These are phyloP conservation scores for Drosophila helvetica DNA, from an alignment of 2,888 invertebrate genomes.

Conservation along the genomic window DNA sequence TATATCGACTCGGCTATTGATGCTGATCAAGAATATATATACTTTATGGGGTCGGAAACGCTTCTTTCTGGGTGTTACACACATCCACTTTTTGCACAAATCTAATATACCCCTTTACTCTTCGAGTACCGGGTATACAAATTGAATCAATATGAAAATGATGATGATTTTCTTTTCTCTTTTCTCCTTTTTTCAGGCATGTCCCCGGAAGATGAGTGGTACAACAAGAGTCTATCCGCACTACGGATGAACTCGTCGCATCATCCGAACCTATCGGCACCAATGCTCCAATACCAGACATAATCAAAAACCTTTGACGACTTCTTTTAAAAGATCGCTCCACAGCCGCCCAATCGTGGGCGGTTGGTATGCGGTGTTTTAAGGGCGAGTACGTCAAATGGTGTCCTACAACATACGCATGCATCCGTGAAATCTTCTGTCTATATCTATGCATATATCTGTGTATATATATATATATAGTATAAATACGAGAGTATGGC, in stretches of 20 bases:
- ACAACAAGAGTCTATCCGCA: conserved; percentile 98
- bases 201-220: conserved; percentile 98
- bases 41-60: too few species aligned
- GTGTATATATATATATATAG: conserved; percentile 40
- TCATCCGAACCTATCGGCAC: conserved; percentile 96
- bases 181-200: conserved; percentile 87
- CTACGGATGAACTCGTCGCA: conserved; percentile 98
- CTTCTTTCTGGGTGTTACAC: too few species aligned
- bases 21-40: too few species aligned
- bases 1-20: too few species aligned
- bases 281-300: conserved; percentile 99
- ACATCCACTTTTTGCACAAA: too few species aligned
- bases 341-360: conserved; percentile 30
- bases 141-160: neutral
- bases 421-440: conserved; percentile 26
- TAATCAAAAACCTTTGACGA: conserved; percentile 88
- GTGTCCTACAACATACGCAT: conserved; percentile 31
- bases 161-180: neutral
- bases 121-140: too few species aligned
- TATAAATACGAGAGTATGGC: conserved; percentile 21
- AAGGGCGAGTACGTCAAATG: conserved; percentile 67
- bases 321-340: conserved; percentile 82
- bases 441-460: conserved; percentile 35
- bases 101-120: too few species aligned
- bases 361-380: conserved; percentile 54